Base-by-base conservation (phyloP, 1,140 invertebrate species). In the Lutraria rhynchaena region DNA sequence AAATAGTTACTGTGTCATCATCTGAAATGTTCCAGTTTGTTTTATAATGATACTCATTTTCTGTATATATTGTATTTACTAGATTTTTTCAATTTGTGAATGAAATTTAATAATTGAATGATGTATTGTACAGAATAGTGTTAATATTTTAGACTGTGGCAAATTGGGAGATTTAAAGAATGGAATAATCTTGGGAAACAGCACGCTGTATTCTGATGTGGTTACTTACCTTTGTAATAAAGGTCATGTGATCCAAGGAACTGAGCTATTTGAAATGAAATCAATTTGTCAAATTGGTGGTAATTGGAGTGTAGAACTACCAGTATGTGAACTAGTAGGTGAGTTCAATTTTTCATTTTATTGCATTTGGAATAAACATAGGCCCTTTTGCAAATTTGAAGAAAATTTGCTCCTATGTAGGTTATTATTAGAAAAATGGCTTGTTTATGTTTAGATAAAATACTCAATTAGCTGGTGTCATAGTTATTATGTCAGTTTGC, bases 201-300 rank as follows among this genome's bases (percentile, higher is more conserved):
- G 67, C 31, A 70, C 67, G 1, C 3, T 27, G 49, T 70, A 70
- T 53, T n/a, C 15, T 3, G 67, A 51, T 55, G 37, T 9, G 22
- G 67, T 33, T 7, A 51, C 13, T 1, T 70, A 51, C 33, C 27
- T 11, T 5, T 70, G 67, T 33, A 37, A 70, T 22, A 1, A 7
- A 4, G 67, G 67, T 3, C 35, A 70, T 70, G 7, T 53, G 9
- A 70, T 70, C 17, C 51, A 51, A 35, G 51, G 67, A 51, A 55
- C 27, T 11, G 24, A 51, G n/a, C 0, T 3, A 27, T 1, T 1
- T 5, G 27, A 2, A 17, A 27, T 53, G 13, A 11, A 3, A 11
- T 3, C 5, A 13, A 27, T 70, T 41, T 70, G 67, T 53, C 46
- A 29, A 41, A 46, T 53, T 3, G 33, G 24, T 31, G 67, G 67